Base-by-base conservation (phyloP, 2,113 vertebrate species). In the Cyprinodon brontotheroides region DNA sequence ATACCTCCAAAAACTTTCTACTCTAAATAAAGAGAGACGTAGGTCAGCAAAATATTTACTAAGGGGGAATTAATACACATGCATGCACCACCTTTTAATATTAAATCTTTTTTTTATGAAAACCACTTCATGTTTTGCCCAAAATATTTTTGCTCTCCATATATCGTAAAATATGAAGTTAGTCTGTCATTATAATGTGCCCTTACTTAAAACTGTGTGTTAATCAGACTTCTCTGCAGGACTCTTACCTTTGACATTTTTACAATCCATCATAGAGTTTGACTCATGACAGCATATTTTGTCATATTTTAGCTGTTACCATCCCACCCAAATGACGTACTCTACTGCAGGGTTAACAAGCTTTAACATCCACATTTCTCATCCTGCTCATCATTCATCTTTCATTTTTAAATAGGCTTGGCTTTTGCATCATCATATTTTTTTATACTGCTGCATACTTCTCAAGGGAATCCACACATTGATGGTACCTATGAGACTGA, bases 401-500 rank as follows among this genome's bases (percentile, higher is more conserved):
- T 47, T 12, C 38, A 38, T 63, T 4, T 61, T 78, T 69, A 14
- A 29, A 1, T 50, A 2, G 53, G 45, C 50, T 50, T 64, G 41
- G 41, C 29, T 45, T 38, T 53, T 72, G 64, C 65, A 17, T 45
- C 4, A 61, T 43, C 9, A 68, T 10, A 72, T 68, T 73, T 29
- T 29, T 69, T 59, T 37, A 61, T 64, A 68, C 77, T 67, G 78
- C 48, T 65, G 61, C 76, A 74, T 85, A 68, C 14, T 68, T 82
- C 14, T 72, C 14, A 0, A 22, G 45, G 75, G 75, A 83, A 14
- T 48, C 64, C 65, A 17, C 29, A 64, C 59, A 22, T 36, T 84
- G 74, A 82, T 63, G 61, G 13, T 22, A 39, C 80, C 79, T 77
- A 9, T 22, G 82, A 75, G 86, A 78, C 68, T 11, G 4, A 82